Base-by-base conservation (phyloP, 2,888 invertebrate genomes). In the Lasioglossum vierecki region DNA sequence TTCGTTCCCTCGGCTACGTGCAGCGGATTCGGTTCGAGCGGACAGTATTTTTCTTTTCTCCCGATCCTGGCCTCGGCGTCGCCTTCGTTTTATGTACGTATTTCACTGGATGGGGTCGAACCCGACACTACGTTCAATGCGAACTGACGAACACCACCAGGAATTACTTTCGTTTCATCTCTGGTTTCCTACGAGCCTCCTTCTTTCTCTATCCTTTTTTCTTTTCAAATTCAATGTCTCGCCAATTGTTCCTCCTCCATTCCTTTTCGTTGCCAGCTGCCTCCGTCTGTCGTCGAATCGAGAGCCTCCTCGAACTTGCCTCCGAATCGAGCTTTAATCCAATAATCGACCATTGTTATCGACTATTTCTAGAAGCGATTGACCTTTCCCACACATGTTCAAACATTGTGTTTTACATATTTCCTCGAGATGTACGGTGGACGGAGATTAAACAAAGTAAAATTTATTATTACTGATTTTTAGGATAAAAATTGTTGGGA, bases 131-230 rank as follows among this genome's bases (percentile, higher is more conserved):
- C 44, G 76, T 76, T 86, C 84, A 85, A 89, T 89, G 84, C 84
- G 71, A 88, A 82, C 79, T 83, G 88, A 84, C 84, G 85, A 86
- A 86, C 85, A 79, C 75, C 75, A 79, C 82, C 75, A 87, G 66
- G 83, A 89, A 89, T 89, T 89, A 89, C 89, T 89, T 89, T 88
- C 88, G 82, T 88, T 88, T 88, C 89, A 76, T 83, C 84, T 73
- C 68, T 79, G 75, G 39, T 44, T 41, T 26, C 60, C 82, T 35
- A 22, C 60, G 66, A 72, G 63, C 30, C 30, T n/a, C 15, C 30
- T 26, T 15, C 26, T 4, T 13, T 46, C 72, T 83, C 68, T 44
- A 22, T 35, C 26, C 8, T 35, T 26, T 26, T 35, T 39, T 22
- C 35, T 9, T 22, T 84, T 76, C 83, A n/a, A 76, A 83, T 72